These are phyloP conservation scores for Argya squamiceps DNA, from an alignment of 2,797 vertebrate genomes.

Conservation along the genomic window DNA sequence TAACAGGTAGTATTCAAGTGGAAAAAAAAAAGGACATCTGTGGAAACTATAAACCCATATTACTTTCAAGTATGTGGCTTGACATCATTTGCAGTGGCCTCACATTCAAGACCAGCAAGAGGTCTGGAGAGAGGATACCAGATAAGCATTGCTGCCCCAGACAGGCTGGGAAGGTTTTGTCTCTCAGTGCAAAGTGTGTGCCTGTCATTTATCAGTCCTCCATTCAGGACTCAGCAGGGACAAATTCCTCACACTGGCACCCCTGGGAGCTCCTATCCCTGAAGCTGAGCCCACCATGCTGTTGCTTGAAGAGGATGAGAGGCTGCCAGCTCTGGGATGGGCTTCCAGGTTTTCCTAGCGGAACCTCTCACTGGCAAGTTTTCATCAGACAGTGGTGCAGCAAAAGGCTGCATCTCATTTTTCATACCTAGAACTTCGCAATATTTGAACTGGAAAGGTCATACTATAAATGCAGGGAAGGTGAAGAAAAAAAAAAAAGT, in stretches of 20 bases:
- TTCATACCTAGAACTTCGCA: background rate
- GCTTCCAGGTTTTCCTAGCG: background rate
- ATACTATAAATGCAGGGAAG: background rate
- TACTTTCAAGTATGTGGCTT: background rate
- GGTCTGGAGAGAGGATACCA: background rate
- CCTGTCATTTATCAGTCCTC: background rate
- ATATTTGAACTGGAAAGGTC: background rate
- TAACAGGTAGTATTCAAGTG: background rate
- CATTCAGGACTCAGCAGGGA: background rate
- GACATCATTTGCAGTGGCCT: background rate
- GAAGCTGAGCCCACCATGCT: background rate
- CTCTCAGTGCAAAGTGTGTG: background rate
- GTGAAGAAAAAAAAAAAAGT: background rate
- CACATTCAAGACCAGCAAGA: background rate
- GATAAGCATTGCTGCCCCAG: background rate
- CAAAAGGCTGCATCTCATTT: accelerated
- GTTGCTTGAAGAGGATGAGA: background rate
- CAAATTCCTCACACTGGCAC: background rate
- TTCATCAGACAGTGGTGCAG: background rate
- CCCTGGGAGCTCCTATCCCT: background rate
- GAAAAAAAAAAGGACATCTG: background rate
- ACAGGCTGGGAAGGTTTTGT: background rate
- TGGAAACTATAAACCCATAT: background rate
- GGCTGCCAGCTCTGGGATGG: accelerated
- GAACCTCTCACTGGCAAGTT: background rate